Evolutionary conservation across 2,888 invertebrate species (phyloP).

Genomic region (Caradrina kadenii): DNA sequence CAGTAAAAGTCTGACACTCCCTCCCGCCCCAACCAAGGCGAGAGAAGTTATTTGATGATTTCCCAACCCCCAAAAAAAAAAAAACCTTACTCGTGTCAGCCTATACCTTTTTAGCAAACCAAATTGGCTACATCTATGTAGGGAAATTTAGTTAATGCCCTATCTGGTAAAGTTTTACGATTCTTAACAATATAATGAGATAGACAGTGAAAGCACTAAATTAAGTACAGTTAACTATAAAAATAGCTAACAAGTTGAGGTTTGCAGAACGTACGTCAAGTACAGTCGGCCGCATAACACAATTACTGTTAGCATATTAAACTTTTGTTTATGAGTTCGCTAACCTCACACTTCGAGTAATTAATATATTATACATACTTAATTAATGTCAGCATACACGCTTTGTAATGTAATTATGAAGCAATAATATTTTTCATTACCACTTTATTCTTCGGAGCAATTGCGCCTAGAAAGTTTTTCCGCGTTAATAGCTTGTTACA

Average conservation of each 20-base stretch:
- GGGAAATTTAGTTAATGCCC: not conserved
- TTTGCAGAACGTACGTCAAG: conserved; percentile 33
- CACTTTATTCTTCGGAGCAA: conserved; percentile 41
- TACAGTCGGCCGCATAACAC: conserved; percentile 37
- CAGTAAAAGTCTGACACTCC: no score
- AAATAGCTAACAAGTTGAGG: conserved; percentile 19
- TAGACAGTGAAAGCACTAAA: conserved; percentile 20
- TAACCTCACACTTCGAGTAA: conserved; percentile 53
- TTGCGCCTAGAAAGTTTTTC: conserved; percentile 33
- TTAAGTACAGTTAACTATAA: conserved; percentile 33
- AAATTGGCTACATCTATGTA: not conserved
- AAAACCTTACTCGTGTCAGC: no score
- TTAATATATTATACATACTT: conserved; percentile 58
- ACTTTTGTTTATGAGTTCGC: conserved; percentile 56
- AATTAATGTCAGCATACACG: conserved; percentile 61
- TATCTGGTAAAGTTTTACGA: not conserved
- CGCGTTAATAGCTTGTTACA: conserved; percentile 25
- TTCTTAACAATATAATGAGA: conserved; percentile 21
- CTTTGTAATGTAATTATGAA: conserved; percentile 58
- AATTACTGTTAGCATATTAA: conserved; percentile 43
- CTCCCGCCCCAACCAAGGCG: no score
- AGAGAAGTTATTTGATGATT: no score
- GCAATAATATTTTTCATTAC: conserved; percentile 61
- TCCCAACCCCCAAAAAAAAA: no score
- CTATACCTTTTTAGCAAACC: not conserved